A percentile compares a stretch with the other conserved stretches of the same genome.
These are phyloP conservation scores for Dasysyrphus tricinctus DNA, from an alignment of 2,888 invertebrate species.

Conservation along the genomic window DNA sequence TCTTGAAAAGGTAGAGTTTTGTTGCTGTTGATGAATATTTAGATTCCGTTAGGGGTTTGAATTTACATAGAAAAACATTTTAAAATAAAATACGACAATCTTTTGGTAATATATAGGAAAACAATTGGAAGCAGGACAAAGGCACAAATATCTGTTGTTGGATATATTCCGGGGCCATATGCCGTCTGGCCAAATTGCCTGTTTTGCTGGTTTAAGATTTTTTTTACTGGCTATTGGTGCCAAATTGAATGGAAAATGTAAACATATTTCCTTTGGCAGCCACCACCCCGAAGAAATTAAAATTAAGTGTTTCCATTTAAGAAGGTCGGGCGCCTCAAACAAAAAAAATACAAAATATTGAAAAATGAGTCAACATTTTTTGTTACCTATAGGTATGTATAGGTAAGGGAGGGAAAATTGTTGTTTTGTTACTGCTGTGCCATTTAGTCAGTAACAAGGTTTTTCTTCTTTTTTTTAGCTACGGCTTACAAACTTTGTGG, in stretches of 20 bases:
- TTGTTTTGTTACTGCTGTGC: conserved; percentile 23
- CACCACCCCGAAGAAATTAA: conserved; percentile 61
- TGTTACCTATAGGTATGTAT: conserved; percentile 5
- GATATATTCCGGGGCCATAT: conserved; percentile 59
- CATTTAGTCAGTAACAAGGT: conserved; percentile 52
- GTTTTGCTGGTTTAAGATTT: conserved; percentile 56
- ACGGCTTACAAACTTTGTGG: conserved; percentile 34
- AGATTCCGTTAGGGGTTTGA: conserved; percentile 39
- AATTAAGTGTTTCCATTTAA: conserved; percentile 72
- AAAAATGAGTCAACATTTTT: conserved; percentile 49
- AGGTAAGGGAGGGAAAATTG: not conserved
- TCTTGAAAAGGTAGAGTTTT: conserved; percentile 48
- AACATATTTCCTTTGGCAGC: conserved; percentile 65
- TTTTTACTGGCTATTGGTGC: conserved; percentile 66
- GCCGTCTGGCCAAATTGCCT: conserved; percentile 67
- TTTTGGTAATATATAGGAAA: conserved; percentile 53
- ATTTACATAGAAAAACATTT: conserved; percentile 73
- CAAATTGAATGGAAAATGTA: conserved; percentile 76
- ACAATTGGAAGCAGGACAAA: conserved; percentile 63
- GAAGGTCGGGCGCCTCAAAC: conserved; percentile 47
- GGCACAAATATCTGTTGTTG: conserved; percentile 34
- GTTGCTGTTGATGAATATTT: conserved; percentile 32
- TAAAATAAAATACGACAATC: conserved; percentile 74
- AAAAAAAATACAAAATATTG: conserved; percentile 27
- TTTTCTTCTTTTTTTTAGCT: conserved; percentile 20